Evolutionary conservation across 2,797 vertebrate genomes (phyloP).

Genomic region (Acipenser transmontanus): DNA sequence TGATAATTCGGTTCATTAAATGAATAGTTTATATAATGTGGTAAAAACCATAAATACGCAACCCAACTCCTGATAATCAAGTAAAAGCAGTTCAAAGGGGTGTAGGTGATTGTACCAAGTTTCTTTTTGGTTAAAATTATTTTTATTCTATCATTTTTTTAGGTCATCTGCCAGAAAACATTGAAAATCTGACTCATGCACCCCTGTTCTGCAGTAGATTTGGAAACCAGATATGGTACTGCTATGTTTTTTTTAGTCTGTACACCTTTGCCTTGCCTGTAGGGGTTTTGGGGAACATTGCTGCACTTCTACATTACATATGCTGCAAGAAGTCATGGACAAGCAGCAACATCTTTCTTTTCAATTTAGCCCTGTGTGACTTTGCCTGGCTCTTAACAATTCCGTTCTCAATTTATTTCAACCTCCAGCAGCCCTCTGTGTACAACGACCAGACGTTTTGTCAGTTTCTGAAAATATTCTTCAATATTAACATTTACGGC

Average conservation of each 20-base stretch:
- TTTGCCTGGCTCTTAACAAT: constrained; percentile 62
- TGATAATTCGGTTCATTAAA: too few relatives aligned
- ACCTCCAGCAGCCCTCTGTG: constrained; percentile 34
- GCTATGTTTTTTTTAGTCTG: constrained; percentile 55
- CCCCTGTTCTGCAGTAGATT: constrained; percentile 48
- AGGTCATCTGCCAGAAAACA: constrained; percentile 27
- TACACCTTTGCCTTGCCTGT: constrained; percentile 48
- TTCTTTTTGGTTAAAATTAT: background rate
- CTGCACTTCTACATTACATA: constrained; percentile 52
- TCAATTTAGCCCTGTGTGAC: constrained; percentile 69
- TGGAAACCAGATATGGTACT: constrained; percentile 54
- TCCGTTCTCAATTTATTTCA: constrained; percentile 60
- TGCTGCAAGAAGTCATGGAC: constrained; percentile 49
- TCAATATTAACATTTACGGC: constrained; percentile 66
- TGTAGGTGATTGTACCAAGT: background rate
- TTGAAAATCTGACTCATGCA: constrained; percentile 42
- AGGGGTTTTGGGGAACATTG: constrained; percentile 64
- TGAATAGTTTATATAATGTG: too few relatives aligned
- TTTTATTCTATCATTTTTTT: constrained; percentile 26
- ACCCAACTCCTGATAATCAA: too few relatives aligned
- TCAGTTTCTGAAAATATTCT: constrained; percentile 57
- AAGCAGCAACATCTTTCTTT: constrained; percentile 56
- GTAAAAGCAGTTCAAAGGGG: too few relatives aligned
- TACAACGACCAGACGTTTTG: constrained; percentile 45
- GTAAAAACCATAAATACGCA: too few relatives aligned